phyloP scores from a whole-genome alignment of 2,888 invertebrate genomes.

The Nesidiocoris tenuis region DNA sequence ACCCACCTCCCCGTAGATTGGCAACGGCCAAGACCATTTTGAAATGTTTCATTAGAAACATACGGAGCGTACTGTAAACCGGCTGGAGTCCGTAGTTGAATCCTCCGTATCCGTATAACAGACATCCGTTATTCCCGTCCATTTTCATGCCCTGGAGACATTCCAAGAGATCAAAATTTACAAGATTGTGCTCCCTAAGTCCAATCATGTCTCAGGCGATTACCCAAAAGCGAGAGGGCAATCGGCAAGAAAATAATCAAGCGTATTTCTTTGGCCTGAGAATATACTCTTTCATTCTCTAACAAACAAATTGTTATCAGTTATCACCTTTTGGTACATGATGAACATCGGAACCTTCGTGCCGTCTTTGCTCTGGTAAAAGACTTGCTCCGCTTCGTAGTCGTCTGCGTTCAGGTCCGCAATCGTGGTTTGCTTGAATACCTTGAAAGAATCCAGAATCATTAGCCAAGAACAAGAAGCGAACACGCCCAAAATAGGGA shows the following conservation, averaged over 20 bases:
- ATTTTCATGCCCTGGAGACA: conserved; percentile 62
- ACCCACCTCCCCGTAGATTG: conserved; percentile 96
- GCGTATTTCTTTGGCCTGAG: neutral
- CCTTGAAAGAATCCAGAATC: conserved; percentile 59
- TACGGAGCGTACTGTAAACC: conserved; percentile 79
- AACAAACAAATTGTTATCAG: neutral
- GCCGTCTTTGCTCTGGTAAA: conserved; percentile 89
- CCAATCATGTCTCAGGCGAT: too few species aligned
- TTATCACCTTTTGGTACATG: conserved; percentile 69
- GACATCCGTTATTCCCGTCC: conserved; percentile 75
- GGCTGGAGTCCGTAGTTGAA: conserved; percentile 93
- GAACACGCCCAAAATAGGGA: too few species aligned
- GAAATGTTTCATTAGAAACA: conserved; percentile 87
- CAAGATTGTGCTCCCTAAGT: neutral
- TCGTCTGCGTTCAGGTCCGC: conserved; percentile 75
- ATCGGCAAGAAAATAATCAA: neutral
- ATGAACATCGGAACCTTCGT: conserved; percentile 96
- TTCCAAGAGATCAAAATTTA: too few species aligned
- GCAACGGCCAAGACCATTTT: conserved; percentile 87
- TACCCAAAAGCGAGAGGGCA: too few species aligned
- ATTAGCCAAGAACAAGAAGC: neutral
- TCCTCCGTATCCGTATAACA: conserved; percentile 96
- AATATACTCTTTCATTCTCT: neutral
- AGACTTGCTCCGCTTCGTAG: conserved; percentile 85
- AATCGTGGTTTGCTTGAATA: conserved; percentile 81